phyloP scores from a whole-genome alignment of 2,797 vertebrate species.

The Micromesistius poutassou region DNA sequence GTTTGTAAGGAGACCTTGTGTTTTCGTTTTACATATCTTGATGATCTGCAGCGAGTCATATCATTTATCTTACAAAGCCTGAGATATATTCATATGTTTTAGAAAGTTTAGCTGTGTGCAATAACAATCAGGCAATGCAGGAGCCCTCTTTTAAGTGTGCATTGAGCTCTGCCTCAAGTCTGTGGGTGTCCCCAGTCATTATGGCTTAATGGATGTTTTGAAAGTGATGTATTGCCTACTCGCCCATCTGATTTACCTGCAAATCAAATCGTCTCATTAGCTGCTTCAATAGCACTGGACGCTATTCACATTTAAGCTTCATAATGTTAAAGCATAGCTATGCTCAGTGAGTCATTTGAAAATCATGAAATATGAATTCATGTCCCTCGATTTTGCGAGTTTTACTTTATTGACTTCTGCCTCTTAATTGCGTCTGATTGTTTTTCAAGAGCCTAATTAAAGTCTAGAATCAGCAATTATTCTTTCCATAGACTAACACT shows the following conservation, averaged over 20 bases:
- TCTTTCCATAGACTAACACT: conserved; percentile 55
- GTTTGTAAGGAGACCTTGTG: background rate
- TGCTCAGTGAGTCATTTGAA: conserved; percentile 47
- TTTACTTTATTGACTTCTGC: conserved; percentile 53
- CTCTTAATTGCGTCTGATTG: conserved; percentile 65
- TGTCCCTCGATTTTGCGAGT: conserved; percentile 45
- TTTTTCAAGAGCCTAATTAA: conserved; percentile 64
- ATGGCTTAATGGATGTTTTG: conserved; percentile 38
- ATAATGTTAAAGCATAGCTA: conserved; percentile 31
- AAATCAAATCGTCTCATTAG: conserved; percentile 45
- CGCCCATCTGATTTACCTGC: conserved; percentile 55
- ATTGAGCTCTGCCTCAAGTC: conserved; percentile 12
- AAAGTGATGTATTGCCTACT: conserved; percentile 23
- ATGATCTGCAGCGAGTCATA: background rate
- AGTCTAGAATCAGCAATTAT: conserved; percentile 50
- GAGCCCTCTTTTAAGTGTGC: background rate
- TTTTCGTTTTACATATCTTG: background rate
- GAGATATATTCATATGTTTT: background rate
- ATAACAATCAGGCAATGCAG: background rate
- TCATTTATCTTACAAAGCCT: background rate
- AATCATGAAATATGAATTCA: conserved; percentile 52
- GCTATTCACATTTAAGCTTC: conserved; percentile 10
- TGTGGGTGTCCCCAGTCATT: conserved; percentile 23
- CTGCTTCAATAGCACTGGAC: conserved; percentile 20
- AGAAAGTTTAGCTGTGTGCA: background rate